A percentile compares a stretch with the other conserved stretches of the same genome.
phyloP scores from a whole-genome alignment of 2,888 invertebrate genomes.

The Melipona bicolor region DNA sequence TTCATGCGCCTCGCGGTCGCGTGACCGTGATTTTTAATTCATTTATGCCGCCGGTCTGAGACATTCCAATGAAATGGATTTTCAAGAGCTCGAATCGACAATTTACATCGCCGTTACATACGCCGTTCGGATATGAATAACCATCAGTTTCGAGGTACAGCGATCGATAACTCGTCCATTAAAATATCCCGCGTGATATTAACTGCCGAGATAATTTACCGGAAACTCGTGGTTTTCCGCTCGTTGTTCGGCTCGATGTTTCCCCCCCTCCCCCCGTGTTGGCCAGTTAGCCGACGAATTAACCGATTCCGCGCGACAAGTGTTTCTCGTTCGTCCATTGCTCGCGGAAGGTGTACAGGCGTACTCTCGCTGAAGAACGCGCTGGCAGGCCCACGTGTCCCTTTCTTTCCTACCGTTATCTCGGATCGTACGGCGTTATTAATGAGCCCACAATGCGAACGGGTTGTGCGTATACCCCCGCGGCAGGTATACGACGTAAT shows the following conservation, averaged over 20 bases:
- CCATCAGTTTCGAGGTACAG: slow-evolving; percentile 15
- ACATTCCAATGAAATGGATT: slow-evolving; percentile 6
- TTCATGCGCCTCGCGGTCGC: slow-evolving; percentile 31
- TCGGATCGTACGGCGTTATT: slow-evolving; percentile 50
- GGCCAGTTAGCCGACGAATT: slow-evolving; percentile 23
- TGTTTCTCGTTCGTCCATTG: slow-evolving; percentile 43
- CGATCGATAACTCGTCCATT: slow-evolving; percentile 4
- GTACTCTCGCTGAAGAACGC: slow-evolving; percentile 1
- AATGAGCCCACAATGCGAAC: slow-evolving; percentile 53
- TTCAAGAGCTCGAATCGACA: slow-evolving; percentile 12
- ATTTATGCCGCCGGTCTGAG: neutral
- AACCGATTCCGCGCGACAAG: slow-evolving; percentile 47
- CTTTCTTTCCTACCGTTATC: slow-evolving; percentile 43
- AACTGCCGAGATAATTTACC: slow-evolving; percentile 34
- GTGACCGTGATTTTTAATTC: slow-evolving; percentile 38
- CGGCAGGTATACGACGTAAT: slow-evolving; percentile 42
- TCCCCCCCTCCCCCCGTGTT: neutral
- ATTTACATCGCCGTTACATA: too few relatives aligned
- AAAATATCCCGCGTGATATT: slow-evolving; percentile 15
- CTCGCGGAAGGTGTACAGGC: neutral
- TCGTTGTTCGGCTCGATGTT: slow-evolving; percentile 10
- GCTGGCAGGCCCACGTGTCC: neutral
- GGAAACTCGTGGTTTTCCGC: slow-evolving; percentile 23
- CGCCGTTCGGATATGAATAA: slow-evolving; percentile 20
- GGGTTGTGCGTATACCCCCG: slow-evolving; percentile 14